Evolutionary conservation across 2,888 invertebrate genomes (phyloP).

Genomic region (Drosophila gaucha): DNA sequence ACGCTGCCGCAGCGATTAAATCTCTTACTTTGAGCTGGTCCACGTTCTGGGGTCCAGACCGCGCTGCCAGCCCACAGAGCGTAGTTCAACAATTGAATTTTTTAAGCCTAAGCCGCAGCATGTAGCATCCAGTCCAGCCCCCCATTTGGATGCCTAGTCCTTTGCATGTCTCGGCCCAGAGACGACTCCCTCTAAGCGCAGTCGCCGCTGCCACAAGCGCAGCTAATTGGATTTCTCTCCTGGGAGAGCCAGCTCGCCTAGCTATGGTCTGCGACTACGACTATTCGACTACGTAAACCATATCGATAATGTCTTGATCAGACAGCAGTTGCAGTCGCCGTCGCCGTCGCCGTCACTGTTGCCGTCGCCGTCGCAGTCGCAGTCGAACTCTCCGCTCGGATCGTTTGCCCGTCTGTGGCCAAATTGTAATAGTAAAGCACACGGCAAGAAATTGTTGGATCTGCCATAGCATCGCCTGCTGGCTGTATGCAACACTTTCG

Average conservation of each 20-base stretch:
- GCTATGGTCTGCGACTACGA: neutral
- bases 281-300: conserved; percentile 72
- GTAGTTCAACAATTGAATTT: conserved; percentile 78
- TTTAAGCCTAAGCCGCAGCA: conserved; percentile 50
- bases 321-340: conserved; percentile 53
- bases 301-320: conserved; percentile 84
- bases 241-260: conserved; percentile 65
- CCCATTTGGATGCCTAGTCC: conserved; percentile 56
- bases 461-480: neutral
- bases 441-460: conserved; percentile 48
- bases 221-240: conserved; percentile 84
- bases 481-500: conserved; percentile 5
- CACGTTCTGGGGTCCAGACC: conserved; percentile 43
- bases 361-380: conserved; percentile 14
- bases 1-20: conserved; percentile 62
- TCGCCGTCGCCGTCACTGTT: conserved; percentile 17
- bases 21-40: conserved; percentile 50
- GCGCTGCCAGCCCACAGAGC: conserved; percentile 51
- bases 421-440: conserved; percentile 83
- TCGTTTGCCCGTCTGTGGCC: conserved; percentile 40
- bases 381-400: conserved; percentile 15
- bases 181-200: conserved; percentile 64
- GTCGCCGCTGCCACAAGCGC: conserved; percentile 78
- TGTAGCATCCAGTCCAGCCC: conserved; percentile 63
- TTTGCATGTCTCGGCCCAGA: conserved; percentile 72